phyloP scores from a whole-genome alignment of 2,113 vertebrate genomes.

The Megaptera novaeangliae region DNA sequence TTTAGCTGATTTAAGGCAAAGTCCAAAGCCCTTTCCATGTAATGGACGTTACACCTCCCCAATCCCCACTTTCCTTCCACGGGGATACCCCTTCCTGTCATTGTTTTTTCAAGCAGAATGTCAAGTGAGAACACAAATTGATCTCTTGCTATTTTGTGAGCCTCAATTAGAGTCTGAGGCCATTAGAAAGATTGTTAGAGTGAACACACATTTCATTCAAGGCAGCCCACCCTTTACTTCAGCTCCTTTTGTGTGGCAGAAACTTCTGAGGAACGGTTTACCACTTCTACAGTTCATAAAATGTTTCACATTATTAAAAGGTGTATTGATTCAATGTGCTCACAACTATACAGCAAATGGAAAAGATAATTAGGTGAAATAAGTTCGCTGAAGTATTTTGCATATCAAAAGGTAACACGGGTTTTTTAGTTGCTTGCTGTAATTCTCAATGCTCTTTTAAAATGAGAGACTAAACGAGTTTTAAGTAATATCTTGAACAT shows the following conservation, averaged over 20 bases:
- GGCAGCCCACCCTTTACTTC: fast-evolving
- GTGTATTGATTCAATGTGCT: conserved; percentile 14
- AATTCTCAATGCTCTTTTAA: conserved; percentile 61
- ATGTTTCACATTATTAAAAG: conserved; percentile 43
- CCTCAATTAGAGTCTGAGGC: not conserved
- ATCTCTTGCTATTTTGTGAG: not conserved
- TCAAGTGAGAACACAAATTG: not conserved
- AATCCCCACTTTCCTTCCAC: not conserved
- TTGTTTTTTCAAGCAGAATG: not conserved
- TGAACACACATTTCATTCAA: not conserved
- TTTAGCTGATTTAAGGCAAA: not conserved
- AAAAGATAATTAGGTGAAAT: conserved; percentile 64
- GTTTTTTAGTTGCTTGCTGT: conserved; percentile 18
- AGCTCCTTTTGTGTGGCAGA: not conserved
- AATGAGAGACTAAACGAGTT: not conserved
- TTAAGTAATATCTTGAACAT: conserved; percentile 41
- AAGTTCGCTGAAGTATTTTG: conserved; percentile 59
- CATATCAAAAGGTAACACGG: conserved; percentile 62
- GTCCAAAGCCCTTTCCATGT: not conserved
- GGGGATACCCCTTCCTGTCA: not conserved
- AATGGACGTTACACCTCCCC: not conserved
- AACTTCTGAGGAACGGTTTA: conserved; percentile 39
- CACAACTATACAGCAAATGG: conserved; percentile 37
- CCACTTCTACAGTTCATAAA: not conserved
- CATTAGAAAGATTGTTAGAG: not conserved